Conservation (phyloP, 2,888 invertebrate genomes). For the Aphidoletes aphidimyza region DNA sequence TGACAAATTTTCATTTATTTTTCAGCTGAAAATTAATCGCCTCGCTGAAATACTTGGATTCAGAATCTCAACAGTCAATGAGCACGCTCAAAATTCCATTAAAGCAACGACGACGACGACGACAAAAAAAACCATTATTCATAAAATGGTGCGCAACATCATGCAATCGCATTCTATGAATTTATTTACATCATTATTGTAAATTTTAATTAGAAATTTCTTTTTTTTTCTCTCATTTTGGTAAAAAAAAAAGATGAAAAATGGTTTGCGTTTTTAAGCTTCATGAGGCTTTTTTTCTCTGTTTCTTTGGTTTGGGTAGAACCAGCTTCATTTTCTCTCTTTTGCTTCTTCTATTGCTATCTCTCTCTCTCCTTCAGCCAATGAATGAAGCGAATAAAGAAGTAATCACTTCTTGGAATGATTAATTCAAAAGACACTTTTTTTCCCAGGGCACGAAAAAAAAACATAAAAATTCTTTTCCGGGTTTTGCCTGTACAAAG, state of each 20-base stretch:
- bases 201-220: conserved; percentile 40
- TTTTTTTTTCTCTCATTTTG: no score
- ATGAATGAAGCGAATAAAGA: conserved; percentile 16
- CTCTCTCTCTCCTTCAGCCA: no score
- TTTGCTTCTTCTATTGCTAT: not conserved
- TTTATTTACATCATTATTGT: conserved; percentile 46
- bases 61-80: not conserved
- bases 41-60: not conserved
- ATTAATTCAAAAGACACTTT: conserved; percentile 44
- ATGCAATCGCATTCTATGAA: not conserved
- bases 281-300: not conserved
- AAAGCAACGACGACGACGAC: no score
- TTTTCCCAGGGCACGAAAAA: not conserved
- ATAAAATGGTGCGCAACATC: not conserved
- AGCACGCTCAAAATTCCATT: no score
- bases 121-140: not conserved
- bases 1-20: not conserved
- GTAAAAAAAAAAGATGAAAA: conserved; percentile 30
- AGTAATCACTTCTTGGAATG: conserved; percentile 30
- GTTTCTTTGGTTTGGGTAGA: conserved; percentile 16
- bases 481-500: no score
- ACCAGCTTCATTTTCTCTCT: not conserved
- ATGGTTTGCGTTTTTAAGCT: not conserved
- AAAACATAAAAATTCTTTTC: not conserved
- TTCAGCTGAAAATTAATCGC: not conserved